phyloP scores from a whole-genome alignment of 2,797 vertebrate species.

The Mastacembelus armatus region DNA sequence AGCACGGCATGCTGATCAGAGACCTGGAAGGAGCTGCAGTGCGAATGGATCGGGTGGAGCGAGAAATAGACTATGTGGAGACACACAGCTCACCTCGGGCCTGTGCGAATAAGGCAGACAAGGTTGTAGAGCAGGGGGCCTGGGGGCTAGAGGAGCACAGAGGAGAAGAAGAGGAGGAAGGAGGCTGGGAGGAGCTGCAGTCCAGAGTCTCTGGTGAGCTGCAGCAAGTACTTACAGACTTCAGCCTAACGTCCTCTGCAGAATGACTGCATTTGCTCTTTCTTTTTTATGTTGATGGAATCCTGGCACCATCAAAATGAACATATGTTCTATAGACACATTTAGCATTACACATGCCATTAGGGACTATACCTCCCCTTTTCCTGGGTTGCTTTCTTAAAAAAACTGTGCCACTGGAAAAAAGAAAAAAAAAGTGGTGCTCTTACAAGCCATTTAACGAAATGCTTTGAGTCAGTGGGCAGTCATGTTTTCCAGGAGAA shows the following conservation, averaged over 20 bases:
- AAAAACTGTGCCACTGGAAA: constrained; percentile 64
- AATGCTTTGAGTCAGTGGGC: constrained; percentile 48
- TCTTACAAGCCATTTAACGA: constrained; percentile 61
- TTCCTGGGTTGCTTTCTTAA: constrained; percentile 36
- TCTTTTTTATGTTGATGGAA: constrained; percentile 27
- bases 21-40: constrained; percentile 85
- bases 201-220: constrained; percentile 88
- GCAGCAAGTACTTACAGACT: constrained; percentile 8
- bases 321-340: constrained; percentile 6
- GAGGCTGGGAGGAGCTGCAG: constrained; percentile 82
- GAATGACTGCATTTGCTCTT: constrained; percentile 43
- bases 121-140: constrained; percentile 78
- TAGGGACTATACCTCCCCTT: constrained; percentile 16
- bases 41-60: constrained; percentile 88
- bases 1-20: constrained; percentile 81
- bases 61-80: constrained; percentile 93
- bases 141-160: constrained; percentile 55
- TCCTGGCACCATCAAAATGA: constrained; percentile 20
- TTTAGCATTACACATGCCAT: constrained; percentile 35
- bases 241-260: constrained; percentile 1
- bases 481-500: constrained; percentile 65
- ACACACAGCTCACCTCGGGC: constrained; percentile 88
- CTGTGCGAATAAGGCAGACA: constrained; percentile 88
- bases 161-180: constrained; percentile 78
- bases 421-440: constrained; percentile 45